Percentiles rank a stretch among this genome's conserved stretches.
phyloP scores from a whole-genome alignment of 2,888 invertebrate genomes.

The Thecocarcelia acutangulata region DNA sequence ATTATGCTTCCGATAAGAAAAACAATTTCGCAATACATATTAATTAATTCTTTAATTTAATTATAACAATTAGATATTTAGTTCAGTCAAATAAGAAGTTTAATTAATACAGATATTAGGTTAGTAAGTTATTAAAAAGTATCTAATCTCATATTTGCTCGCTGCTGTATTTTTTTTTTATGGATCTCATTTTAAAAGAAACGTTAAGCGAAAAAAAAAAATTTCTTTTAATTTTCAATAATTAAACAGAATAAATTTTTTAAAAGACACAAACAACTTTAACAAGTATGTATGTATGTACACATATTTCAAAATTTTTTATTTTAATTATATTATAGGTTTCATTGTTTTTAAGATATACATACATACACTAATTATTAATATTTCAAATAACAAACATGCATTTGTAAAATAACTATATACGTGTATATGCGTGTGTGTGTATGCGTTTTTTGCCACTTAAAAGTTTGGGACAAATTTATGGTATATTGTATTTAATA shows the following conservation, averaged over 20 bases:
- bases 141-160: too few relatives aligned
- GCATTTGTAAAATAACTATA: constrained; percentile 41
- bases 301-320: not conserved
- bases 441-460: constrained; percentile 3
- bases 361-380: constrained; percentile 44
- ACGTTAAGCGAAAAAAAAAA: too few relatives aligned
- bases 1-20: too few relatives aligned
- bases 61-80: too few relatives aligned
- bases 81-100: too few relatives aligned
- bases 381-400: constrained; percentile 54
- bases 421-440: not conserved
- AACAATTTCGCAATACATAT: too few relatives aligned
- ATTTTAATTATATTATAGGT: not conserved
- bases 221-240: too few relatives aligned
- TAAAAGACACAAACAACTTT: constrained; percentile 36
- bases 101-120: too few relatives aligned
- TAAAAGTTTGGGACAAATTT: not conserved
- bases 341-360: constrained; percentile 51
- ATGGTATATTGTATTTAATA: not conserved
- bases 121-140: too few relatives aligned
- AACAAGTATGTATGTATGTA: not conserved
- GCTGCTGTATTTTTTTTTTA: too few relatives aligned
- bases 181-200: too few relatives aligned
- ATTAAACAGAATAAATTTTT: not conserved
- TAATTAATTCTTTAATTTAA: too few relatives aligned